These are phyloP conservation scores for Ptilonorhynchus violaceus DNA, from an alignment of 2,113 vertebrate species.

Conservation along the genomic window DNA sequence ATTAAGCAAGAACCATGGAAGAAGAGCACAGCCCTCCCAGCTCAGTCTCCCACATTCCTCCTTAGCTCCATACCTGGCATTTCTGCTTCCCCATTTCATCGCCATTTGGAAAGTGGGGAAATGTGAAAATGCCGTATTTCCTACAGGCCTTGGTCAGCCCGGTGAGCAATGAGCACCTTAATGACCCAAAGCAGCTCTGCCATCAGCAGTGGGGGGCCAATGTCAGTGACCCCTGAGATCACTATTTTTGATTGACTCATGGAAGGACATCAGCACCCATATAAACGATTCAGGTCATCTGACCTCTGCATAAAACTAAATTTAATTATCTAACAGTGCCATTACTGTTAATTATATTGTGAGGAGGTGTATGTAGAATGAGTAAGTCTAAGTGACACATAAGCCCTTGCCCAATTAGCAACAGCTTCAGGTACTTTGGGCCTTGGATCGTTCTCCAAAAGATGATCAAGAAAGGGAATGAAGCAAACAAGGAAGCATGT, in stretches of 20 bases:
- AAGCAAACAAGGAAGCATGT: not conserved
- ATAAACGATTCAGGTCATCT: not conserved
- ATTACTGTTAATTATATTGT: not conserved
- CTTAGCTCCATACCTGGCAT: not conserved
- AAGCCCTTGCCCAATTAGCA: not conserved
- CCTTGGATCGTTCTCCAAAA: not conserved
- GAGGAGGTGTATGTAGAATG: not conserved
- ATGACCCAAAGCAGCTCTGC: not conserved
- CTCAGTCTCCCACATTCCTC: not conserved
- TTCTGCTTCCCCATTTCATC: not conserved
- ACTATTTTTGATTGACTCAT: not conserved
- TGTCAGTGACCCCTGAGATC: not conserved
- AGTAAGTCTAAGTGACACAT: not conserved
- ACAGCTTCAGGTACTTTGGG: not conserved
- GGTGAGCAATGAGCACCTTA: not conserved
- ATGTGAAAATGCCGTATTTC: not conserved
- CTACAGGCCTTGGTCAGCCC: not conserved
- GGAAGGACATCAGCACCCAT: not conserved
- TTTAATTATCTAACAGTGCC: conserved; percentile 6
- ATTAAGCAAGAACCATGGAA: not conserved
- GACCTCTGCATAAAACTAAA: not conserved
- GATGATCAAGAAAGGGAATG: not conserved
- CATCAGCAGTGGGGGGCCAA: not conserved
- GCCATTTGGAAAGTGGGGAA: not conserved
- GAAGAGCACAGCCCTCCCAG: not conserved